A percentile compares a stretch with the other conserved stretches of the same genome.
These are phyloP conservation scores for Datnioides undecimradiatus DNA, from an alignment of 2,113 vertebrate genomes.

Conservation along the genomic window DNA sequence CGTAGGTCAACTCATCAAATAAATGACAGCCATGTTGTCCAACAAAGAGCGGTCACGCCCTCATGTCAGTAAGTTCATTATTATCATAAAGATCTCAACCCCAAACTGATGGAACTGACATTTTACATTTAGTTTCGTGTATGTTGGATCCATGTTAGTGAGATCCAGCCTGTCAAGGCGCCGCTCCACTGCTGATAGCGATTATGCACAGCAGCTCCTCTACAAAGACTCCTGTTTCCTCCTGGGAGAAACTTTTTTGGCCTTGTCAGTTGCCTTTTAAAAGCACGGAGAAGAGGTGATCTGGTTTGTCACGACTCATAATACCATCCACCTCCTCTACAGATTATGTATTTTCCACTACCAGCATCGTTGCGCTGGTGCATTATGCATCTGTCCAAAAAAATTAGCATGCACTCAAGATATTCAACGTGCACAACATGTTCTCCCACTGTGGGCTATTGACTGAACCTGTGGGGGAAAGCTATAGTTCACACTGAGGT, in stretches of 20 bases:
- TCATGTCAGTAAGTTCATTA: neutral
- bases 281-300: neutral
- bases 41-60: neutral
- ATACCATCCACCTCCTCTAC: neutral
- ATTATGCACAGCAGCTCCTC: neutral
- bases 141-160: too few species aligned
- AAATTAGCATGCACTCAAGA: neutral
- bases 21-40: neutral
- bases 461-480: neutral
- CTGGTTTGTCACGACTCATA: neutral
- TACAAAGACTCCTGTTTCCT: neutral
- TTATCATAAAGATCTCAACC: neutral
- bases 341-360: slow-evolving; percentile 1
- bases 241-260: slow-evolving; percentile 1
- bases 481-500: neutral
- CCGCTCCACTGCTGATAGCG: neutral
- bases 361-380: neutral
- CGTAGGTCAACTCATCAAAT: neutral
- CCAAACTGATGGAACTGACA: neutral
- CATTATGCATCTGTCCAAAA: neutral
- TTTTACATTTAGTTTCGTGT: too few species aligned
- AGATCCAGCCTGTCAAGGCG: neutral
- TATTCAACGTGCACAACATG: neutral
- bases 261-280: neutral
- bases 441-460: neutral